Evolutionary conservation across 2,888 invertebrate genomes (phyloP).

Genomic region (Cenopis cana): DNA sequence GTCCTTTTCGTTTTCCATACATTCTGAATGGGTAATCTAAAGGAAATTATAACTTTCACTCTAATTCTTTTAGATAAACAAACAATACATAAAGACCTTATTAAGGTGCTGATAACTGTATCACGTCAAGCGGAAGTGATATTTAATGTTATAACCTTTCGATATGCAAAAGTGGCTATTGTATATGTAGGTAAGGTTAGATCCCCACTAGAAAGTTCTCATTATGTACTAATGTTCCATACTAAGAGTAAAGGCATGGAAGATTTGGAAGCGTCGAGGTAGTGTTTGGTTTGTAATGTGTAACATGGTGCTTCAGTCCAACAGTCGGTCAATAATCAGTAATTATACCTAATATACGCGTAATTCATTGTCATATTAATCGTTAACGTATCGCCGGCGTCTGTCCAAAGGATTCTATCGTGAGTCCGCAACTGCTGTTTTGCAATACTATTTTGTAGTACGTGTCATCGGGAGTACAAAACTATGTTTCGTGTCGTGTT

Average conservation of each 20-base stretch:
- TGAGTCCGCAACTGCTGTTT: constrained; percentile 61
- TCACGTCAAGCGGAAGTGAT: constrained; percentile 33
- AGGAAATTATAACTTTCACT: neutral
- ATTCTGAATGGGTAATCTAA: neutral
- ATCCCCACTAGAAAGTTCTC: constrained; percentile 25
- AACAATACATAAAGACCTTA: neutral
- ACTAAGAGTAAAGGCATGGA: constrained; percentile 13
- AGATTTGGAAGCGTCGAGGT: constrained; percentile 12
- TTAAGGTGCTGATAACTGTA: constrained; percentile 13
- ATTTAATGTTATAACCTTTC: constrained; percentile 38
- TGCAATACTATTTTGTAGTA: constrained; percentile 54
- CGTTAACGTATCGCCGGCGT: constrained; percentile 32
- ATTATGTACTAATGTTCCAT: constrained; percentile 34
- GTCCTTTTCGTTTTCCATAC: neutral
- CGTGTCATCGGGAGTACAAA: constrained; percentile 75
- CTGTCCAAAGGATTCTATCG: constrained; percentile 52
- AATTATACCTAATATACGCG: constrained; percentile 14
- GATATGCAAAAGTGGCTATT: constrained; percentile 36
- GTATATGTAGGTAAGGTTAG: constrained; percentile 31
- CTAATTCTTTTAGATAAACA: neutral
- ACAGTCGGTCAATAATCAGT: constrained; percentile 58
- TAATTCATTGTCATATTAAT: constrained; percentile 31
- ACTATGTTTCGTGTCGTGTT: constrained; percentile 60
- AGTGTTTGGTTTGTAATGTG: constrained; percentile 42
- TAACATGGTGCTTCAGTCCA: constrained; percentile 70